Evolutionary conservation across 2,113 vertebrate species (phyloP).

Genomic region (Spea bombifrons): DNA sequence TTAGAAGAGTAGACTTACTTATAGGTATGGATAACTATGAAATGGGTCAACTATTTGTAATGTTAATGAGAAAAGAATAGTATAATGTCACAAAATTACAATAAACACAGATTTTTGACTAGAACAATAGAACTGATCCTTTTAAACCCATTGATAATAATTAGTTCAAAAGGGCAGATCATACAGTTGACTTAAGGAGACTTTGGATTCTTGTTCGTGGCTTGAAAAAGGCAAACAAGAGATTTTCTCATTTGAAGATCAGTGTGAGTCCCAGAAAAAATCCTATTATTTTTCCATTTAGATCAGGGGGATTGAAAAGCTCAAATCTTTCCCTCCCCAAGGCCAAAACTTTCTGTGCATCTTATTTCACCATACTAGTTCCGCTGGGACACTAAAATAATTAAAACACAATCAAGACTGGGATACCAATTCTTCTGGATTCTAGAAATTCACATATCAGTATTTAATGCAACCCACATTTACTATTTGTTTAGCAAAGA

Average conservation of each 20-base stretch:
- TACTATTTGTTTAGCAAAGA: too few species aligned
- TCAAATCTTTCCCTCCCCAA: slow-evolving; percentile 66
- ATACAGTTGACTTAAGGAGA: slow-evolving; percentile 61
- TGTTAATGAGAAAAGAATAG: background rate
- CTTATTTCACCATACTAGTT: slow-evolving; percentile 41
- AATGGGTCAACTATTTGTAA: background rate
- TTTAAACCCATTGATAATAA: slow-evolving; percentile 67
- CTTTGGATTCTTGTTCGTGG: slow-evolving; percentile 71
- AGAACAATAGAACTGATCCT: slow-evolving; percentile 58
- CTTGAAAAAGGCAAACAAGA: slow-evolving; percentile 68
- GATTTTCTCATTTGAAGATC: slow-evolving; percentile 71
- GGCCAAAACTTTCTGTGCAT: slow-evolving; percentile 63
- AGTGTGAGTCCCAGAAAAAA: slow-evolving; percentile 74
- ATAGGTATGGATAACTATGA: too few species aligned
- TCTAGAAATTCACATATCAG: too few species aligned
- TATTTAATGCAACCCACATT: too few species aligned
- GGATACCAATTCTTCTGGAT: too few species aligned
- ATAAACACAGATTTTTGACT: slow-evolving; percentile 42
- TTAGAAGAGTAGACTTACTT: too few species aligned
- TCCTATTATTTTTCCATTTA: slow-evolving; percentile 76
- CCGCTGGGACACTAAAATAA: slow-evolving; percentile 4
- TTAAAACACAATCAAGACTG: slow-evolving; percentile 11
- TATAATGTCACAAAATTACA: slow-evolving; percentile 31
- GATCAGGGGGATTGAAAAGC: slow-evolving; percentile 63
- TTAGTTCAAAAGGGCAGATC: slow-evolving; percentile 69